phyloP scores from a whole-genome alignment of 1,140 invertebrate genomes.

The Drosophila gunungcola region DNA sequence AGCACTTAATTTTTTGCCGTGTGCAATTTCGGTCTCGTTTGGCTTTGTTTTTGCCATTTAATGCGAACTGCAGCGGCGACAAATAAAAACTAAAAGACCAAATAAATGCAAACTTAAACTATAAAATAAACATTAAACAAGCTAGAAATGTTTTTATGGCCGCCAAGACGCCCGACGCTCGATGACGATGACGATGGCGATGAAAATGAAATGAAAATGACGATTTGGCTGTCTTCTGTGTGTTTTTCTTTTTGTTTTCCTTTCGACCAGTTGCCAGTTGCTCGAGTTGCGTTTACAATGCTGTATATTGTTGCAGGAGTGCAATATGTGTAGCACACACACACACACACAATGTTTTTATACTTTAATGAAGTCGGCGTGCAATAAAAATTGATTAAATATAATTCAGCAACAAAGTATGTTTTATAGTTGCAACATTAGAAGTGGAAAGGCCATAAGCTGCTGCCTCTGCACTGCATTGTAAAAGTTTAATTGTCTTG shows the following conservation, averaged over 20 bases:
- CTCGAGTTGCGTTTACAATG: slow-evolving; percentile 61
- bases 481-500: slow-evolving; percentile 77
- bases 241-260: slow-evolving; percentile 16
- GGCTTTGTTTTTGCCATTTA: slow-evolving; percentile 44
- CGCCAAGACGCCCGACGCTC: slow-evolving; percentile 60
- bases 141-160: slow-evolving; percentile 83
- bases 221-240: slow-evolving; percentile 44
- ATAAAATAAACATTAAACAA: slow-evolving; percentile 84
- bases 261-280: slow-evolving; percentile 19
- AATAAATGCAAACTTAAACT: slow-evolving; percentile 84
- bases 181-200: slow-evolving; percentile 27
- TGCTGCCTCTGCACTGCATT: slow-evolving; percentile 52
- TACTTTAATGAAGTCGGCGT: slow-evolving; percentile 81
- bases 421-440: slow-evolving; percentile 74
- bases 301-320: slow-evolving; percentile 73
- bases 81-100: slow-evolving; percentile 83
- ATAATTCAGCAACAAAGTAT: slow-evolving; percentile 81
- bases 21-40: slow-evolving; percentile 15
- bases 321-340: slow-evolving; percentile 55
- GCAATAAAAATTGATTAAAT: slow-evolving; percentile 83
- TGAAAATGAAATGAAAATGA: slow-evolving; percentile 29
- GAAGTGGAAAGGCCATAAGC: slow-evolving; percentile 57
- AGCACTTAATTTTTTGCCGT: slow-evolving; percentile 4
- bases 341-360: slow-evolving; percentile 56
- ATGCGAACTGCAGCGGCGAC: slow-evolving; percentile 34